Evolutionary conservation across 2,888 invertebrate species (phyloP), one percentile per base, ranked within the genome.

Genomic region (Pristionchus arcanus): DNA sequence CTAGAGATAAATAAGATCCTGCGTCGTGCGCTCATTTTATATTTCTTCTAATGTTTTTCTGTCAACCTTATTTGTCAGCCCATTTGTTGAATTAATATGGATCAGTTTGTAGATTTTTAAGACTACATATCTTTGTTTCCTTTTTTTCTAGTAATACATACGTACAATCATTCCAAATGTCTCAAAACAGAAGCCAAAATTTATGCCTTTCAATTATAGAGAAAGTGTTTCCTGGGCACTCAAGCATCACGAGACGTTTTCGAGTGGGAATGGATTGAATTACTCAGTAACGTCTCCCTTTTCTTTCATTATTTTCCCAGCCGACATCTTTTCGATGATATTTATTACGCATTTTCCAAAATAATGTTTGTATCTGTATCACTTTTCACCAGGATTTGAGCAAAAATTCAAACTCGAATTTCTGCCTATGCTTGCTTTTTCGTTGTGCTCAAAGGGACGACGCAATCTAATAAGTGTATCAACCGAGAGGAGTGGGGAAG

Each of bases 401-500:
- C n/a, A 7, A 49, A 49, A 7, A 49, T 28, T 28, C 25, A 68
- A 28, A n/a, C 15, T 68, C 42, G 59, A 59, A 21, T 59, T 9
- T 21, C 59, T 21, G 19, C 31, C 31, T 68, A 2, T 68, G 13
- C 28, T 28, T 42, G 37, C 77, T 77, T 25, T 42, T 77, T 77
- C 49, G 42, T 74, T 25, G 74, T 74, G 74, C n/a, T 81, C 49
- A 49, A 49, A 42, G 42, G n/a, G 4, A 5, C 49, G 81, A 11
- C 81, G 81, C 81, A 81, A 81, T 81, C 81, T 81, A 81, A 81
- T 81, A 81, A 81, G 49, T 81, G 49, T 81, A 49, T 81, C 81
- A 53, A 81, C 81, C 53, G 19, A 15, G 81, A n/a, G 21, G 49
- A 81, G 19, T 11, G 49, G 49, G n/a, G 21, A 42, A 42, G 42